These are phyloP conservation scores for Salvelinus namaycush DNA, from an alignment of 2,113 vertebrate species.

Conservation along the genomic window DNA sequence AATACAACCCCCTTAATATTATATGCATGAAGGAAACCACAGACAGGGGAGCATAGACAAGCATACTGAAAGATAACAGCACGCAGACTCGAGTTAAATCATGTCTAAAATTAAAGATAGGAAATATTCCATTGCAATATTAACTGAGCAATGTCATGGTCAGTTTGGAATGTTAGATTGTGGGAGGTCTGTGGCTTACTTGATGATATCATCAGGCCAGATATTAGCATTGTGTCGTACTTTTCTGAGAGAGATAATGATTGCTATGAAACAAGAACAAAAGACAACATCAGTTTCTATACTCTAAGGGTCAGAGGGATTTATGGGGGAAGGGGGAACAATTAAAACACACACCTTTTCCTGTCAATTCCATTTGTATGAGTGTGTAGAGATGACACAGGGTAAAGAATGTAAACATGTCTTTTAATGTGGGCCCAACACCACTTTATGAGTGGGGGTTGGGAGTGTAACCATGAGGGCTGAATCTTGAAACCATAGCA, in stretches of 20 bases:
- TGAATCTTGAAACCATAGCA: neutral
- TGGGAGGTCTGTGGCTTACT: neutral
- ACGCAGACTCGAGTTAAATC: neutral
- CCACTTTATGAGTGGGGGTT: neutral
- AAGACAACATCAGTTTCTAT: neutral
- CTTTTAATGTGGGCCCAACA: neutral
- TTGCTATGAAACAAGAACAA: neutral
- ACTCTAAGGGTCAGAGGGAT: neutral
- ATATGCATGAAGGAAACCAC: neutral
- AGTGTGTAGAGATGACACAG: conserved; percentile 5
- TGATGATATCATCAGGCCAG: neutral
- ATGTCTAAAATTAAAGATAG: neutral
- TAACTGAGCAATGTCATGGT: neutral
- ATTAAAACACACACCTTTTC: neutral
- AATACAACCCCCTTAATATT: too few species aligned
- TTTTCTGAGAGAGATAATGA: neutral
- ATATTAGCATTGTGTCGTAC: neutral
- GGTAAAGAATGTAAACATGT: conserved; percentile 5
- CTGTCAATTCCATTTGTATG: conserved; percentile 6
- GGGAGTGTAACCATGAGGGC: neutral
- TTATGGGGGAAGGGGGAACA: neutral
- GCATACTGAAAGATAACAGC: neutral
- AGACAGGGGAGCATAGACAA: neutral
- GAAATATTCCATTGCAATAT: neutral
- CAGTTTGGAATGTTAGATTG: neutral